A percentile compares a stretch with the other conserved stretches of the same genome.
These are phyloP conservation scores for Steromphala cineraria DNA, from an alignment of 2,888 invertebrate genomes.

Conservation along the genomic window DNA sequence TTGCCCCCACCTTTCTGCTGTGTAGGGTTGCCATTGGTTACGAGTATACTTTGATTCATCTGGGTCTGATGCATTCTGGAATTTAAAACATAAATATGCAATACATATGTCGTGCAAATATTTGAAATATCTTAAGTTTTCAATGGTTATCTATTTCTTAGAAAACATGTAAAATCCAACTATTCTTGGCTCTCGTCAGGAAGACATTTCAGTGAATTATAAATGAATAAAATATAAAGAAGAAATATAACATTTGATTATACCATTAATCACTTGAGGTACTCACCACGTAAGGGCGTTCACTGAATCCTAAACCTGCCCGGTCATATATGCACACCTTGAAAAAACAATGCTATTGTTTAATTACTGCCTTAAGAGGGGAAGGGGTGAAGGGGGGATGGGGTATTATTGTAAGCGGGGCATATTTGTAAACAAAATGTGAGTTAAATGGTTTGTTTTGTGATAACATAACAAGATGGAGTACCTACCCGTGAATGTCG, in stretches of 20 bases:
- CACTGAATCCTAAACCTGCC: slow-evolving; percentile 74
- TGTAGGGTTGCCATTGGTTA: slow-evolving; percentile 64
- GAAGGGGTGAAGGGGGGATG: too few species aligned
- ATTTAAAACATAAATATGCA: not conserved
- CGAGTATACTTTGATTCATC: slow-evolving; percentile 42
- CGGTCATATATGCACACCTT: slow-evolving; percentile 74
- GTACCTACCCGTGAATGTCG: slow-evolving; percentile 59
- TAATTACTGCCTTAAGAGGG: not conserved
- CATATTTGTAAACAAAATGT: too few species aligned
- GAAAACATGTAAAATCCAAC: too few species aligned
- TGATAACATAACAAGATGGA: too few species aligned
- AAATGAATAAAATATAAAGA: not conserved
- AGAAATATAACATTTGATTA: not conserved
- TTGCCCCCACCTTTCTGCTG: slow-evolving; percentile 64
- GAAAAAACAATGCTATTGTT: slow-evolving; percentile 21
- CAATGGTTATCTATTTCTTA: too few species aligned
- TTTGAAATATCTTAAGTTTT: too few species aligned
- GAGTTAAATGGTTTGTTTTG: too few species aligned
- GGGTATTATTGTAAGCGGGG: too few species aligned
- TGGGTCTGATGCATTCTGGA: slow-evolving; percentile 45
- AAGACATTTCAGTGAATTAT: not conserved
- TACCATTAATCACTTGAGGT: not conserved
- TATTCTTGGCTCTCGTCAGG: too few species aligned
- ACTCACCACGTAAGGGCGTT: slow-evolving; percentile 62
- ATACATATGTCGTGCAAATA: too few species aligned